These are phyloP conservation scores for Ochotona curzoniae DNA, from an alignment of 2,113 vertebrate species.

Conservation along the genomic window DNA sequence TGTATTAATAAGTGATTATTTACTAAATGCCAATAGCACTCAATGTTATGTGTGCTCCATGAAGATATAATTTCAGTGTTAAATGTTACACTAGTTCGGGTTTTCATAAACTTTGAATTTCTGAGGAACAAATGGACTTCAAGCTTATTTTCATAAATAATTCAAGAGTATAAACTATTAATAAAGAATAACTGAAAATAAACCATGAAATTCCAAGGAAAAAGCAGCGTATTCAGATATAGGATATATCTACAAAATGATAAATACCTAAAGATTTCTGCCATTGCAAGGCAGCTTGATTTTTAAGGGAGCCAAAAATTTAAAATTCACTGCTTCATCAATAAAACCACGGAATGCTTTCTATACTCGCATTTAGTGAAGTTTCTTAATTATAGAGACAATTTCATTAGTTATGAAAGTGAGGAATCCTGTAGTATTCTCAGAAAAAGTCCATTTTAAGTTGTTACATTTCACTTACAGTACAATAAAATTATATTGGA, in stretches of 20 bases:
- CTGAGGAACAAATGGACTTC: not conserved
- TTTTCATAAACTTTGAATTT: conserved; percentile 59
- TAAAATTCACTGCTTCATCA: not conserved
- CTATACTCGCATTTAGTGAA: not conserved
- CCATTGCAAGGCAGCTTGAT: too few species aligned
- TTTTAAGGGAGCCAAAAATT: not conserved
- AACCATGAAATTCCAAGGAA: not conserved
- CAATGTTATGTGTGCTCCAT: conserved; percentile 19
- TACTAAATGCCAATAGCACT: conserved; percentile 44
- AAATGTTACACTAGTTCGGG: not conserved
- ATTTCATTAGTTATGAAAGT: not conserved
- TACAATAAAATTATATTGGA: not conserved
- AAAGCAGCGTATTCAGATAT: not conserved
- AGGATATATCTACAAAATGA: not conserved
- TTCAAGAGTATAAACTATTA: conserved; percentile 8
- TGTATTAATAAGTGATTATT: conserved; percentile 37
- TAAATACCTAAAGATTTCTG: too few species aligned
- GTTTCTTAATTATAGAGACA: not conserved
- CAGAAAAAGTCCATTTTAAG: not conserved
- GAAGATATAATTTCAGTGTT: conserved; percentile 47
- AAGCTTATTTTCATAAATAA: not conserved
- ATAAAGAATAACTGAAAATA: not conserved
- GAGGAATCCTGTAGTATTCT: not conserved
- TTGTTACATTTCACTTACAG: not conserved
- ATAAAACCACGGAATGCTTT: not conserved